Evolutionary conservation across 2,888 invertebrate genomes (phyloP).

Genomic region (Eilema sororculum): DNA sequence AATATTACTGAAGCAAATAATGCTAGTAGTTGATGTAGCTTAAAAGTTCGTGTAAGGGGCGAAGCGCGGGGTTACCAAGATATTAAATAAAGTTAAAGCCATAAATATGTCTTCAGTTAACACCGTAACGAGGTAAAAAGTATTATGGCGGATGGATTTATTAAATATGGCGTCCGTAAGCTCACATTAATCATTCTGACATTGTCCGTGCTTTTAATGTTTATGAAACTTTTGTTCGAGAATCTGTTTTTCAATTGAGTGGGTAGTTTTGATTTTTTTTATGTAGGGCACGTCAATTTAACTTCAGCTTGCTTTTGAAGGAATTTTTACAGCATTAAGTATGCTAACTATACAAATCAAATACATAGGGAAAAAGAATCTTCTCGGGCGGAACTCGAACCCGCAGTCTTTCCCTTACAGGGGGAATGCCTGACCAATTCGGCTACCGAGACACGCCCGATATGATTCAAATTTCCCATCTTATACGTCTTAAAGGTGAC

Average conservation of each 20-base stretch:
- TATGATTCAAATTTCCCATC: too few relatives aligned
- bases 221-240: slow-evolving; percentile 12
- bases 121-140: slow-evolving; percentile 74
- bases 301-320: too few relatives aligned
- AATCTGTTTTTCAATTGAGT: background rate
- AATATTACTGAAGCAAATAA: slow-evolving; percentile 34
- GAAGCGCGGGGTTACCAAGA: slow-evolving; percentile 59
- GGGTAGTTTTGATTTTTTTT: too few relatives aligned
- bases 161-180: slow-evolving; percentile 42
- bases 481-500: too few relatives aligned
- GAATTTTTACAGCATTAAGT: too few relatives aligned
- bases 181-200: slow-evolving; percentile 44
- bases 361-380: too few relatives aligned
- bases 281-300: too few relatives aligned
- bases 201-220: slow-evolving; percentile 16
- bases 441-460: too few relatives aligned
- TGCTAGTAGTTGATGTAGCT: slow-evolving; percentile 67
- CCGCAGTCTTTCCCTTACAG: too few relatives aligned
- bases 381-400: too few relatives aligned
- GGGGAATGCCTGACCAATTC: too few relatives aligned
- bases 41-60: slow-evolving; percentile 74
- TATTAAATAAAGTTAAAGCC: slow-evolving; percentile 86
- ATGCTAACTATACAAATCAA: too few relatives aligned
- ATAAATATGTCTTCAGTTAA: slow-evolving; percentile 86
- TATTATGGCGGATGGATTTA: slow-evolving; percentile 52